Evolutionary conservation across 1,140 invertebrate species (phyloP).

Genomic region (Musca vetustissima): DNA sequence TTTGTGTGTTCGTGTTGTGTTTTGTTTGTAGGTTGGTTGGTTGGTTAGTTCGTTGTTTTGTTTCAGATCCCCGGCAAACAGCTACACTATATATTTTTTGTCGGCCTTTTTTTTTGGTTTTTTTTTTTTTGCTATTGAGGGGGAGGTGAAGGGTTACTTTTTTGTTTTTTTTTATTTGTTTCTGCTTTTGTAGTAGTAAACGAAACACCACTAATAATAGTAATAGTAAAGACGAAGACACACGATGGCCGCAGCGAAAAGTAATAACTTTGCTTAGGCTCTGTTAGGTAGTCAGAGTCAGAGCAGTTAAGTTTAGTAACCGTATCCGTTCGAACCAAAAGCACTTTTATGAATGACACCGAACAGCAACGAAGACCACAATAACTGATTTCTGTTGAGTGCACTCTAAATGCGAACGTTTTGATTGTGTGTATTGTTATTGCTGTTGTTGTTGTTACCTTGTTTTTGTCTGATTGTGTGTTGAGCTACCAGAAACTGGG

Average conservation of each 20-base stretch:
- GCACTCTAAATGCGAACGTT: conserved; percentile 24
- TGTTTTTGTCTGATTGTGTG: conserved; percentile 1
- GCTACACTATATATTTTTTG: too few species aligned
- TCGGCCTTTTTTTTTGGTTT: too few species aligned
- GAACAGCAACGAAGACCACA: conserved; percentile 15
- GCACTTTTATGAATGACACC: conserved; percentile 24
- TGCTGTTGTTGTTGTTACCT: conserved; percentile 16
- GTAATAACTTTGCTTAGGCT: too few species aligned
- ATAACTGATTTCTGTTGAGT: conserved; percentile 24
- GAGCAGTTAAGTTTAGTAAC: too few species aligned
- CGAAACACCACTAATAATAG: too few species aligned
- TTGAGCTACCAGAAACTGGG: too few species aligned
- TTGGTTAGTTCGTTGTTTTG: too few species aligned
- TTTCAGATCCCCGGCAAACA: neutral
- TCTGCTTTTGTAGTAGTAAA: neutral
- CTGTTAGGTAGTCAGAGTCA: too few species aligned
- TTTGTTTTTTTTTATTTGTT: neutral
- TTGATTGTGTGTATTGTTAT: conserved; percentile 1
- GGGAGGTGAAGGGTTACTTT: neutral
- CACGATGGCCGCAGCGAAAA: too few species aligned
- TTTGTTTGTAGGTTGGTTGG: too few species aligned
- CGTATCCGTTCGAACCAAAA: conserved; percentile 22
- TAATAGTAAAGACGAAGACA: too few species aligned
- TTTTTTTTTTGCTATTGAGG: too few species aligned
- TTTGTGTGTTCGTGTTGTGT: neutral